Evolutionary conservation across 2,113 vertebrate genomes (phyloP).

Genomic region (Nestor notabilis): DNA sequence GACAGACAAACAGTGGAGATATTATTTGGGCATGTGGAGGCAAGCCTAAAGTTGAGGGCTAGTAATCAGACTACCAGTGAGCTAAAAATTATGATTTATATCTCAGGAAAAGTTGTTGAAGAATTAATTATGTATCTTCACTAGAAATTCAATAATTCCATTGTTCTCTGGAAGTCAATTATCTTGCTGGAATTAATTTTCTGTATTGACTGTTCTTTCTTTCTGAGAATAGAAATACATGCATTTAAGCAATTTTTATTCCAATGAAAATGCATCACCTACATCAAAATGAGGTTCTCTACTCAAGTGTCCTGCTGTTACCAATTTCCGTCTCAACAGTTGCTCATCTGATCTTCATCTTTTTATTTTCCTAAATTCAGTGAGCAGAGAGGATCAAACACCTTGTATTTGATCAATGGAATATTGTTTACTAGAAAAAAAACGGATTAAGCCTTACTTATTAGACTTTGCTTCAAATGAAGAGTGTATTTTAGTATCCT

Average conservation of each 20-base stretch:
- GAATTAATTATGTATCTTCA: background rate
- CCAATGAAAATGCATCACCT: background rate
- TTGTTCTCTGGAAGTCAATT: constrained; percentile 20
- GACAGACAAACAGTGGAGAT: background rate
- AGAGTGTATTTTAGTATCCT: background rate
- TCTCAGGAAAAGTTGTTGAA: background rate
- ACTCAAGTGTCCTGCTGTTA: constrained; percentile 17
- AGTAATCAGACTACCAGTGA: background rate
- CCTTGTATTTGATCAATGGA: background rate
- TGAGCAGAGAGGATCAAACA: background rate
- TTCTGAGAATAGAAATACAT: constrained; percentile 10
- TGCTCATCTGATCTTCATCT: background rate
- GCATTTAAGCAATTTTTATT: constrained; percentile 22
- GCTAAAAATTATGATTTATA: background rate
- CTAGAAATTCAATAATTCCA: constrained; percentile 11
- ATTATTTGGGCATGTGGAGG: background rate
- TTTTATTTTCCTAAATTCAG: constrained; percentile 1
- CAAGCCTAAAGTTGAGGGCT: background rate
- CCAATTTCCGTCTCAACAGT: constrained; percentile 23
- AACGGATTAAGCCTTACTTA: background rate
- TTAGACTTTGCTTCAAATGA: background rate
- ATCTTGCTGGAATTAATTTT: constrained; percentile 33
- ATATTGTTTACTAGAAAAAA: background rate
- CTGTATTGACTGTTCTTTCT: constrained; percentile 14
- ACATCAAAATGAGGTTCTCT: background rate